Evolutionary conservation across 2,113 vertebrate species (phyloP), one percentile per base, ranked within the genome.

Genomic region (Mormoops blainvillei): DNA sequence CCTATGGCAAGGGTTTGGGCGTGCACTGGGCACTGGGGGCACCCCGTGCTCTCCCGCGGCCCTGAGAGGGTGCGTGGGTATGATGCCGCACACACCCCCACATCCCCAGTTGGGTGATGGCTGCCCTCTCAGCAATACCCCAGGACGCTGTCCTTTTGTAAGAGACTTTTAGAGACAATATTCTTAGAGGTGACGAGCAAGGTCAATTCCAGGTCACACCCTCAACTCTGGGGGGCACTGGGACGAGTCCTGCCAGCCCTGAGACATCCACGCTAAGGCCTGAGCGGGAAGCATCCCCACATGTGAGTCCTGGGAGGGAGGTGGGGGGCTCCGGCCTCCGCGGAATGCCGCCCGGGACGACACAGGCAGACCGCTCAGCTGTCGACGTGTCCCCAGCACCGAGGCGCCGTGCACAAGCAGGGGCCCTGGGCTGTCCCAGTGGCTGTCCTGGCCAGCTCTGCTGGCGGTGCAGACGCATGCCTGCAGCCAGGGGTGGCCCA

Each of bases 401-500:
- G 26, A 71, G 70, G 22, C 5, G 2, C 15, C 2, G 24, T 19
- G 28, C 14, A 18, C 33, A n/a, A 76, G 28, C 28, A 76, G 14
- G 31, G 52, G n/a, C 31, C 50, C 74, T 38, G 70, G 20, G 9
- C 24, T 87, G 13, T 52, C 52, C 52, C 14, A n/a, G n/a, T n/a
- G n/a, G n/a, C n/a, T n/a, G n/a, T n/a, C n/a, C n/a, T n/a, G 22
- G 13, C 52, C 26, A 6, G 11, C 43, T 78, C 12, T 45, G 58
- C 13, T 13, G 11, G 19, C 45, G 6, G 45, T 10, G 10, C 10
- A 10, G 45, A 48, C 45, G 10, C 45, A n/a, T 48, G 16, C 0
- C 36, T 2, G 3, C 4, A 5, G 19, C 15, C 9, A 65, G 0
- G 5, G 58, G 13, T n/a, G 13, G 0, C 12, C 7, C 41, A 1